Percentiles rank a stretch among this genome's conserved stretches.
Evolutionary conservation across 2,888 invertebrate species (phyloP).

Genomic region (Nemotelus nigrinus): DNA sequence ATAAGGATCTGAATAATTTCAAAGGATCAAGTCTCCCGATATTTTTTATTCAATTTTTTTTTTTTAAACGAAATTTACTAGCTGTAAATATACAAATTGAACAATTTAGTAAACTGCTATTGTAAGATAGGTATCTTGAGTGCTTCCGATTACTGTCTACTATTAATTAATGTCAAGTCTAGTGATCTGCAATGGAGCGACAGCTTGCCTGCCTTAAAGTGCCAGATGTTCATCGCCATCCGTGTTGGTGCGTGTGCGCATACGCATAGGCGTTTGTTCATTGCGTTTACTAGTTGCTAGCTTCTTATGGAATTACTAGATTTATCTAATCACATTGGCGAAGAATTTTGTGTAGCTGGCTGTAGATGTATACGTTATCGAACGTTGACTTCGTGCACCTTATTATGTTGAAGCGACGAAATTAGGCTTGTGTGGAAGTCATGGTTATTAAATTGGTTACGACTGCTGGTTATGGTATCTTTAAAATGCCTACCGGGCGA

Average conservation of each 20-base stretch:
- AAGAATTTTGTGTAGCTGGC: background rate
- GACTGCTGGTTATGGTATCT: background rate
- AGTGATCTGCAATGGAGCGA: slow-evolving; percentile 9
- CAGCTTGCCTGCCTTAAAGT: background rate
- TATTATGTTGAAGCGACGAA: slow-evolving; percentile 11
- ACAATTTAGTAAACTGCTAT: too few species aligned
- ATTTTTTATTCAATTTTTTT: too few species aligned
- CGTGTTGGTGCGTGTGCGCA: background rate
- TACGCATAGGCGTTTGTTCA: background rate
- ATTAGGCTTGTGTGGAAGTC: slow-evolving; percentile 9
- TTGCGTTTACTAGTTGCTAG: background rate
- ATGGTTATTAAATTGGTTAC: too few species aligned
- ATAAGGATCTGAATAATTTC: too few species aligned
- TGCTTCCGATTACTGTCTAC: slow-evolving; percentile 24
- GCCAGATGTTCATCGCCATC: slow-evolving; percentile 25
- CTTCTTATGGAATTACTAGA: slow-evolving; percentile 1
- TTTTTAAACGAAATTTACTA: too few species aligned
- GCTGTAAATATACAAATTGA: too few species aligned
- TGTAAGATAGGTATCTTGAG: background rate
- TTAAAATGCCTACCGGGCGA: background rate
- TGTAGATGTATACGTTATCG: slow-evolving; percentile 37
- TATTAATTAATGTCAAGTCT: slow-evolving; percentile 26
- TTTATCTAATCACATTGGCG: slow-evolving; percentile 13
- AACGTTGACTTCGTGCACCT: slow-evolving; percentile 36
- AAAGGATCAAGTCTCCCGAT: too few species aligned